phyloP scores from a whole-genome alignment of 92 coral and sea anemone genomes.

The Paragorgia papillata region DNA sequence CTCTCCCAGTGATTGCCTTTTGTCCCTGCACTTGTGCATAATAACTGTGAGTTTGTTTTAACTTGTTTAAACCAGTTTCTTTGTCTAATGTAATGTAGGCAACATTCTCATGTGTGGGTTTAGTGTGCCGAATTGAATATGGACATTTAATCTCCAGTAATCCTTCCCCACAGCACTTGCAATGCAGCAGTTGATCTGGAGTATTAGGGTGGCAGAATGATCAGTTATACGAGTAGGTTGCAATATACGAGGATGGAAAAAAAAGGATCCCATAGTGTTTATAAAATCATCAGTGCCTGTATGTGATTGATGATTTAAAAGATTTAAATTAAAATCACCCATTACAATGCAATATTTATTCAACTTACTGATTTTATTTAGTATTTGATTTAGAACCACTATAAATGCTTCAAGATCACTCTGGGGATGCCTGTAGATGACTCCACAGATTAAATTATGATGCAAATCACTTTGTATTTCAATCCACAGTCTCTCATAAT shows the following conservation, averaged over 20 bases:
- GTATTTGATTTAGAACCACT: constrained; percentile 9
- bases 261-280: constrained; percentile 30
- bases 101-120: too few relatives aligned
- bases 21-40: too few relatives aligned
- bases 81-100: too few relatives aligned
- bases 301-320: constrained; percentile 27
- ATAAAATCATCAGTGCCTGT: constrained; percentile 24
- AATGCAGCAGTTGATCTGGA: too few relatives aligned
- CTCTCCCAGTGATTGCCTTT: too few relatives aligned
- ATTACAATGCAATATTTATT: constrained; percentile 37
- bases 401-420: constrained; percentile 38
- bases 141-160: too few relatives aligned
- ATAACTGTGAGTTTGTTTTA: too few relatives aligned
- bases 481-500: constrained; percentile 36
- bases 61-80: too few relatives aligned
- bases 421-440: constrained; percentile 37
- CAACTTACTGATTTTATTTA: constrained; percentile 11
- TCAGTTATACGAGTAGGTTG: constrained; percentile 44
- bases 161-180: too few relatives aligned
- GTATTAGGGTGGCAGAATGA: constrained; percentile 40
- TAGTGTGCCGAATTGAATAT: constrained; percentile 20
- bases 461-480: constrained; percentile 21
- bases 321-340: constrained; percentile 39
- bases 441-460: constrained; percentile 17
- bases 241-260: constrained; percentile 30